These are phyloP conservation scores for Odontocolon sp. DNA, from an alignment of 2,888 invertebrate species.

Conservation along the genomic window DNA sequence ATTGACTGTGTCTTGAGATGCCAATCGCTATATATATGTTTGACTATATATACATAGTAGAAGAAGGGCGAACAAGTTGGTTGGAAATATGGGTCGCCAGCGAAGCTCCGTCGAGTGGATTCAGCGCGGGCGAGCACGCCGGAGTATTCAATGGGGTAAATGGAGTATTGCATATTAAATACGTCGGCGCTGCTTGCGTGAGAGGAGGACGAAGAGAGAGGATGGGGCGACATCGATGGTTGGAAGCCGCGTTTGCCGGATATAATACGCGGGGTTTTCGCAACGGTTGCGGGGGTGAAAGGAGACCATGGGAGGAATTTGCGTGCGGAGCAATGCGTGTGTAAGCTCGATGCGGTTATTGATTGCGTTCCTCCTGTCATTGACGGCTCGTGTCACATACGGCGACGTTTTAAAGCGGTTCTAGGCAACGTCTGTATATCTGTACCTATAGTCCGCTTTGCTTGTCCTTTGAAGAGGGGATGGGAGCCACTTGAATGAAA, in stretches of 20 bases:
- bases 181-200: constrained; percentile 59
- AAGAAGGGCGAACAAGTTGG: constrained; percentile 36
- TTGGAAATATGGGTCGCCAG: constrained; percentile 74
- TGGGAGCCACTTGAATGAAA: too few relatives aligned
- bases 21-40: constrained; percentile 1
- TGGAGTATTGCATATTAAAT: constrained; percentile 78
- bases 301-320: constrained; percentile 57
- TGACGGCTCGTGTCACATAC: constrained; percentile 76
- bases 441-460: too few relatives aligned
- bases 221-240: constrained; percentile 42
- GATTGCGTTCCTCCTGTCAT: constrained; percentile 78
- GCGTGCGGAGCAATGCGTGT: constrained; percentile 72
- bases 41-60: constrained; percentile 7
- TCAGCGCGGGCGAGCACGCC: constrained; percentile 43
- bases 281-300: constrained; percentile 60
- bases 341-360: constrained; percentile 77
- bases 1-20: too few relatives aligned
- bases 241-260: constrained; percentile 19
- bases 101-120: constrained; percentile 67
- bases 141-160: constrained; percentile 76
- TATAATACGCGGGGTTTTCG: constrained; percentile 36
- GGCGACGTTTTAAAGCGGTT: constrained; percentile 69
- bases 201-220: constrained; percentile 19
- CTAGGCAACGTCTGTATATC: too few relatives aligned
- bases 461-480: too few relatives aligned